Evolutionary conservation across 2,797 vertebrate genomes (phyloP).

Genomic region (Malacoraja senta): DNA sequence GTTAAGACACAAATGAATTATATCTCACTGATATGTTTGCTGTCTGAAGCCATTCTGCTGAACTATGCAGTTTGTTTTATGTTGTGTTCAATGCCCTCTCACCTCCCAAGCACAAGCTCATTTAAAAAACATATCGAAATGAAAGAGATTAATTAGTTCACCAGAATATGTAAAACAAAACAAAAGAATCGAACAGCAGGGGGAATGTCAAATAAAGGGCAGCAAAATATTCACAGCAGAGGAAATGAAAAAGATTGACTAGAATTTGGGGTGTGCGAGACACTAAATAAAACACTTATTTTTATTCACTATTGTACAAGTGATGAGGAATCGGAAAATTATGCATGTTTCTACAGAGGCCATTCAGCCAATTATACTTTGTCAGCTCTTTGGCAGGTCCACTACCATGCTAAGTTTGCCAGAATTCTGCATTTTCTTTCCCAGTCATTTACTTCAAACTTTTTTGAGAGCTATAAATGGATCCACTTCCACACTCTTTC

Average conservation of each 20-base stretch:
- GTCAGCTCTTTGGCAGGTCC: not conserved
- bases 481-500: not conserved
- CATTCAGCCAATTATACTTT: not conserved
- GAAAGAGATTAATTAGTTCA: not conserved
- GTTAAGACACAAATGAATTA: not conserved
- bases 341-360: not conserved
- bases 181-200: slow-evolving; percentile 11
- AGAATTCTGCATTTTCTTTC: not conserved
- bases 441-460: not conserved
- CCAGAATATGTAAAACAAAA: not conserved
- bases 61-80: not conserved
- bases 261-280: not conserved
- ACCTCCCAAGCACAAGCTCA: not conserved
- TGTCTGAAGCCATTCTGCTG: not conserved
- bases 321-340: not conserved
- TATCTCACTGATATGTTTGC: not conserved
- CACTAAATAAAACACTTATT: not conserved
- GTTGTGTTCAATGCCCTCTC: not conserved
- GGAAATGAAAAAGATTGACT: not conserved
- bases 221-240: slow-evolving; percentile 21
- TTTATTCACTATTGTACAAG: not conserved
- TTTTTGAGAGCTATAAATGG: not conserved
- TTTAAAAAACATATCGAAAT: not conserved
- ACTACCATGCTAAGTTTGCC: not conserved
- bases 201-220: not conserved